These are phyloP conservation scores for Agelaius tricolor DNA, from an alignment of 2,113 vertebrate species.

Conservation along the genomic window DNA sequence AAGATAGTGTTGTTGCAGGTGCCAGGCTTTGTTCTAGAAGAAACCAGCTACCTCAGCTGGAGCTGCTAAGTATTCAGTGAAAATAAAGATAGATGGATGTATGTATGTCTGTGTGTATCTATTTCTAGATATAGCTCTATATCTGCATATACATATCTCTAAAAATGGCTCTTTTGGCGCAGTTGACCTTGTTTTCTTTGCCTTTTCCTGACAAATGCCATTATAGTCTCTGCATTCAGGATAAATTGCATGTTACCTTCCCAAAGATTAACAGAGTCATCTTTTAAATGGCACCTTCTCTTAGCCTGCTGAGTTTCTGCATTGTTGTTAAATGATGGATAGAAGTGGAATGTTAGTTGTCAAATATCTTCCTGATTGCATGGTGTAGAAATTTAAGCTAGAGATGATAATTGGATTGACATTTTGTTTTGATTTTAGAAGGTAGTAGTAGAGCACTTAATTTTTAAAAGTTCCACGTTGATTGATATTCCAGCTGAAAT, in stretches of 20 bases:
- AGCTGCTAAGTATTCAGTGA: background rate
- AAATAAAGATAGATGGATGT: background rate
- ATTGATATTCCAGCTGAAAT: background rate
- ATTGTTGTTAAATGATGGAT: background rate
- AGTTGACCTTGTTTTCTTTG: background rate
- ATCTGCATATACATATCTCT: background rate
- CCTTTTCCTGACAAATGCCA: background rate
- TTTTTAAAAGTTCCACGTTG: background rate
- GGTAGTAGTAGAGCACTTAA: background rate
- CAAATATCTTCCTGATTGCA: background rate
- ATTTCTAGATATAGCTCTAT: background rate
- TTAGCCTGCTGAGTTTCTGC: background rate
- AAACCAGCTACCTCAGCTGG: background rate
- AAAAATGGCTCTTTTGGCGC: background rate
- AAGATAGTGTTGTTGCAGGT: background rate
- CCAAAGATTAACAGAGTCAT: background rate
- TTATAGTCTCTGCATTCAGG: background rate
- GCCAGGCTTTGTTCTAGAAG: background rate
- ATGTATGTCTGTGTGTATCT: background rate
- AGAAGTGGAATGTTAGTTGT: background rate
- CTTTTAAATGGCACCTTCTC: background rate
- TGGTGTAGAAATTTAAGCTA: background rate
- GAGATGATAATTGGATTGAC: background rate
- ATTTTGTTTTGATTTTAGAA: background rate
- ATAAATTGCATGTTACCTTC: background rate